Evolutionary conservation across 2,888 invertebrate species (phyloP).

Genomic region (Diarsia brunnea): DNA sequence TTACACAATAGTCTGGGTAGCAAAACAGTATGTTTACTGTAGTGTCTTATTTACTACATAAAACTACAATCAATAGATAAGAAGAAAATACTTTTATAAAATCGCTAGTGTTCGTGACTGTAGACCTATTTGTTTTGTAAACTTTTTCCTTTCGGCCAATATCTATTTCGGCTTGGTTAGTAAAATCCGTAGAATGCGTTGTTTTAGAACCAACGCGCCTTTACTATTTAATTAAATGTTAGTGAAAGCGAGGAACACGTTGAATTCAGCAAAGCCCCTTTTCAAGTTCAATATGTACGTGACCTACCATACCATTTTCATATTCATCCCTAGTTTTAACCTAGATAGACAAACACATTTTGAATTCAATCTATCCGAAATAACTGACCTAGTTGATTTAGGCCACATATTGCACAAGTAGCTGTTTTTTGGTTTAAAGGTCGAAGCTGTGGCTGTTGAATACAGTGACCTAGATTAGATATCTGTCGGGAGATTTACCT

Average conservation of each 20-base stretch:
- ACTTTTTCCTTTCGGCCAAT: neutral
- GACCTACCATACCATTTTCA: slow-evolving; percentile 5
- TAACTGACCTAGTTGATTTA: slow-evolving; percentile 37
- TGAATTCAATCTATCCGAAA: slow-evolving; percentile 44
- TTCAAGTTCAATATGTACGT: slow-evolving; percentile 15
- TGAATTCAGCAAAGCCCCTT: slow-evolving; percentile 2
- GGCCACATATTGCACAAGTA: slow-evolving; percentile 38
- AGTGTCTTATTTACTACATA: too few relatives aligned
- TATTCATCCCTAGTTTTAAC: slow-evolving; percentile 32
- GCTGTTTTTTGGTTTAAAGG: neutral
- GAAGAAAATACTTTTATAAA: too few relatives aligned
- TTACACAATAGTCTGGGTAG: too few relatives aligned
- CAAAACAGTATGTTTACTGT: too few relatives aligned
- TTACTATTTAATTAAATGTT: neutral
- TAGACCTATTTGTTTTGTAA: slow-evolving; percentile 8
- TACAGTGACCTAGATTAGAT: neutral
- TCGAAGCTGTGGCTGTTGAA: too few relatives aligned
- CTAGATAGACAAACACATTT: slow-evolving; percentile 40
- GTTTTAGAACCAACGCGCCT: neutral
- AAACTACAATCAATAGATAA: too few relatives aligned
- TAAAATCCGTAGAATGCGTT: too few relatives aligned
- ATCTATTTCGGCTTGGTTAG: too few relatives aligned
- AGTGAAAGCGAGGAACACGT: neutral
- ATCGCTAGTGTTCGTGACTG: too few relatives aligned
- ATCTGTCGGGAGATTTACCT: neutral